A percentile compares a stretch with the other conserved stretches of the same genome.
These are phyloP conservation scores for Terebella lapidaria DNA, from an alignment of 2,888 invertebrate species.

Conservation along the genomic window DNA sequence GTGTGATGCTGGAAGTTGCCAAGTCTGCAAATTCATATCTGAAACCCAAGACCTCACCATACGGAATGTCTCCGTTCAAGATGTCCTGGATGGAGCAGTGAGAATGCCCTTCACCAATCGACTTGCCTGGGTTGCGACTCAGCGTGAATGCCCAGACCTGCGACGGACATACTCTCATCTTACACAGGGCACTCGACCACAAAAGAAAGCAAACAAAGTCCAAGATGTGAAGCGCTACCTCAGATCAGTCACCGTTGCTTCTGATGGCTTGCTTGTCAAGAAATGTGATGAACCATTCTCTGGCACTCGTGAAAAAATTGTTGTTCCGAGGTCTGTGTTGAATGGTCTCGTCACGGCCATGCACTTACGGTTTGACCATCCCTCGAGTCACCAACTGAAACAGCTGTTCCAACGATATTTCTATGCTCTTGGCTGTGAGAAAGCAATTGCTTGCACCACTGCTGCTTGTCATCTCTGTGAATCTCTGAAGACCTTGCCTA, in stretches of 20 bases:
- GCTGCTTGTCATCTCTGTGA: not conserved
- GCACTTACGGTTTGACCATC: constrained; percentile 4
- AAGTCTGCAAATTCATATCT: constrained; percentile 3
- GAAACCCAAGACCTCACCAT: not conserved
- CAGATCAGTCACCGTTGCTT: not conserved
- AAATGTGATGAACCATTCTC: not conserved
- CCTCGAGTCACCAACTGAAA: constrained; percentile 1
- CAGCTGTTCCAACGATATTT: not conserved
- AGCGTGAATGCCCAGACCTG: constrained; percentile 8
- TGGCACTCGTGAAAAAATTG: not conserved
- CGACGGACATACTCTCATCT: constrained; percentile 6
- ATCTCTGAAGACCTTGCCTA: constrained; percentile 1
- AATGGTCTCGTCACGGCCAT: constrained; percentile 4
- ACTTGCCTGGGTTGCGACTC: constrained; percentile 1
- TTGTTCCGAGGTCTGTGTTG: not conserved
- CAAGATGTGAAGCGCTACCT: constrained; percentile 5
- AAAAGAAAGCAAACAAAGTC: not conserved
- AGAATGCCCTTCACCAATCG: constrained; percentile 6
- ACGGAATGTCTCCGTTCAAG: not conserved
- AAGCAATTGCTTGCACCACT: not conserved
- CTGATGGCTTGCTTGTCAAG: constrained; percentile 5
- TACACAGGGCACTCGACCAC: constrained; percentile 9
- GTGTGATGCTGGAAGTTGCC: not conserved
- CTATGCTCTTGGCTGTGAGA: not conserved
- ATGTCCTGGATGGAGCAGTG: not conserved